A percentile compares a stretch with the other conserved stretches of the same genome.
Evolutionary conservation across 37 sponge, comb jelly and placozoan genomes (phyloP).

Genomic region (Spongilla lacustris): DNA sequence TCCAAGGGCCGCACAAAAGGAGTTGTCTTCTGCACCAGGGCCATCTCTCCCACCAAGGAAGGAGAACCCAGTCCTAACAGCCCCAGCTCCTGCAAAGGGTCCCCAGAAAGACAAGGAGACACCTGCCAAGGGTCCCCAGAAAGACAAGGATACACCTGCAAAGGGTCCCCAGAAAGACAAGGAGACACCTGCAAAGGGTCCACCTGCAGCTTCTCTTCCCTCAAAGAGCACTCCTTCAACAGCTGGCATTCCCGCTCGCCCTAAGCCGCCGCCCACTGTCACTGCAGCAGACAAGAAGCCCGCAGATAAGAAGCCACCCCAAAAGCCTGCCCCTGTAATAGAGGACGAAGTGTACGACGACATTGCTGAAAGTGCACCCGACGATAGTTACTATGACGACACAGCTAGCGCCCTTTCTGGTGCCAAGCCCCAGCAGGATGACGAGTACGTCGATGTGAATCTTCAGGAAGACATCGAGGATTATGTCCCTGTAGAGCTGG

Average conservation of each 20-base stretch:
- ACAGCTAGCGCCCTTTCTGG: not conserved
- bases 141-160: constrained; percentile 16
- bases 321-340: not conserved
- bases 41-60: constrained; percentile 21
- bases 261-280: not conserved
- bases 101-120: constrained; percentile 32
- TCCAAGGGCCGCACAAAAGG: not conserved
- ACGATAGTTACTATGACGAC: constrained; percentile 40
- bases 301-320: not conserved
- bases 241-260: not conserved
- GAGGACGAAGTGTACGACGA: constrained; percentile 53
- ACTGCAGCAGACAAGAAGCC: not conserved
- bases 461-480: not conserved
- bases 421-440: not conserved
- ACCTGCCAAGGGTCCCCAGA: constrained; percentile 1
- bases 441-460: constrained; percentile 48
- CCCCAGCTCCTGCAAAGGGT: not conserved
- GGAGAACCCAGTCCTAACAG: not conserved
- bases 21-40: not conserved
- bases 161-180: constrained; percentile 34
- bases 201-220: not conserved
- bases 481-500: not conserved
- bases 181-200: not conserved
- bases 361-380: not conserved
- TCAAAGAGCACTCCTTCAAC: not conserved